Base-by-base conservation (phyloP, 2,113 vertebrate species). In the Solea senegalensis region DNA sequence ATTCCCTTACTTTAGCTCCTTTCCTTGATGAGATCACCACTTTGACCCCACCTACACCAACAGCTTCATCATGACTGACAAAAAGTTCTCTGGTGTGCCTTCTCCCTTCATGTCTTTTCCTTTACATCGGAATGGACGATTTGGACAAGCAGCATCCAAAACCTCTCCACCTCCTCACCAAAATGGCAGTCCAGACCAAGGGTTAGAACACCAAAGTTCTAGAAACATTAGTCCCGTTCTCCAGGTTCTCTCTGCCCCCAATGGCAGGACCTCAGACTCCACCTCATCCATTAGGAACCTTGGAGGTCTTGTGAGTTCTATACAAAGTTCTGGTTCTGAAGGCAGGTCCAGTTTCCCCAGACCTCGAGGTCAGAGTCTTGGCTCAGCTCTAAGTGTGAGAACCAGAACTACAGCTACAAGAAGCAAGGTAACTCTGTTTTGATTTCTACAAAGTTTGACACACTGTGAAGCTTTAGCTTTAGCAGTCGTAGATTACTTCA, bases 41-140 rank as follows among this genome's bases (percentile, higher is more conserved):
- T 0, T 11, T 58, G 21, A 28, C 45, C 16, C 21, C 7, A 0
- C 13, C 46, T 15, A 51, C 41, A 3, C 27, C 34, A 53, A 8
- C 46, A 14, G 10, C 63, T 51, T 40, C 67, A 62, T 16, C 44
- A 87, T 84, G 82, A 56, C 76, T 28, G 82, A 80, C 51, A 73
- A 13, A 13, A 74, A 67, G 4, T 43, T 15, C 0, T 53, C 69
- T 8, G 44, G 45, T 40, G 1, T 46, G 6, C 39, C 80, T 27
- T 9, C 71, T 12, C 51, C 62, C 4, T 34, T 58, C 9, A 13
- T 43, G 15, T 52, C 78, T 43, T 65, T 69, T 50, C 46, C 73
- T 3, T 28, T 40, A 28, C 79, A 72, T 16, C 71, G 75, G 27
- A 74, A 74, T 0, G 54, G 65, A 9, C 60, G 7, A 7, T 41